These are phyloP conservation scores for Acheta domesticus DNA, from an alignment of 2,888 invertebrate genomes.

Conservation along the genomic window DNA sequence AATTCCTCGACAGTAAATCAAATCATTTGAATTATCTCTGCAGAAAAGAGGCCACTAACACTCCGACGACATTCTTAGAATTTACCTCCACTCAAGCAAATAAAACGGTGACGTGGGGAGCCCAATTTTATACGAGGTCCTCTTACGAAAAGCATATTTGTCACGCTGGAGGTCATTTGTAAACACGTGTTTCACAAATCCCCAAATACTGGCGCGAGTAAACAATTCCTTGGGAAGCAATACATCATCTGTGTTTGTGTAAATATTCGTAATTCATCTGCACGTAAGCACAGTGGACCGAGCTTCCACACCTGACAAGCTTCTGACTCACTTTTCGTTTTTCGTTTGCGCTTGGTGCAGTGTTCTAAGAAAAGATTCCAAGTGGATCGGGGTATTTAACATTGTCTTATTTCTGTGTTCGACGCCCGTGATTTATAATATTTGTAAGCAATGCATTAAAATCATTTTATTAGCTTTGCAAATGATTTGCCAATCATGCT, in stretches of 20 bases:
- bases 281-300: neutral
- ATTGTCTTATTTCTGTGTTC: no score
- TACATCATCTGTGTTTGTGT: neutral
- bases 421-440: no score
- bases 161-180: neutral
- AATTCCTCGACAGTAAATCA: no score
- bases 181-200: constrained; percentile 3
- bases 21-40: no score
- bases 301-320: neutral
- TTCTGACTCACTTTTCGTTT: neutral
- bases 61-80: neutral
- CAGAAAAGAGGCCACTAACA: neutral
- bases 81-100: neutral
- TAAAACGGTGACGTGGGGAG: neutral
- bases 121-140: neutral
- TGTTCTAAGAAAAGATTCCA: no score
- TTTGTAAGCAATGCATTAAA: no score
- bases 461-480: no score
- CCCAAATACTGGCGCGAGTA: neutral
- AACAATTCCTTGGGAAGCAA: neutral
- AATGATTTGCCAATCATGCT: no score
- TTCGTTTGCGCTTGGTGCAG: no score
- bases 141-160: neutral
- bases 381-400: no score
- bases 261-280: neutral